Evolutionary conservation across 1,140 invertebrate genomes (phyloP).

Genomic region (Pseudobourletiella spinata): DNA sequence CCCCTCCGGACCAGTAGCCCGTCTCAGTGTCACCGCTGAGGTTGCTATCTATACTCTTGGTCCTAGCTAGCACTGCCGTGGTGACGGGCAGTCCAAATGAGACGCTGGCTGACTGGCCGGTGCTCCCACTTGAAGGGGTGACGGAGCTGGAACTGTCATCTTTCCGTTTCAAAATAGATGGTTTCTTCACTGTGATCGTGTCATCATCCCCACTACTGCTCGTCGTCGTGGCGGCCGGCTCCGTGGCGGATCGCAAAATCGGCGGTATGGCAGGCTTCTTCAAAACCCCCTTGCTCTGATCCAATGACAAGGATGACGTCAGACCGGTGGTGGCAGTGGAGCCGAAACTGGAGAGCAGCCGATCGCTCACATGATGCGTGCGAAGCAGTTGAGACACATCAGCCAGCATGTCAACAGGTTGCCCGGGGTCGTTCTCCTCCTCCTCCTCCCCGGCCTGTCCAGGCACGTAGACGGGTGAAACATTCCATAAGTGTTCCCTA

Average conservation of each 20-base stretch:
- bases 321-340: too few species aligned
- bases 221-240: not conserved
- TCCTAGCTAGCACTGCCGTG: slow-evolving; percentile 11
- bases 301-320: slow-evolving; percentile 9
- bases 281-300: slow-evolving; percentile 1
- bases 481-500: not conserved
- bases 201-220: not conserved
- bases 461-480: too few species aligned
- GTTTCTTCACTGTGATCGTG: slow-evolving; percentile 5
- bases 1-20: slow-evolving; percentile 29
- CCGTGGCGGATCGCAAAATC: slow-evolving; percentile 14
- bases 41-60: slow-evolving; percentile 30
- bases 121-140: not conserved
- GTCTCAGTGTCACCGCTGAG: slow-evolving; percentile 28
- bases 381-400: too few species aligned
- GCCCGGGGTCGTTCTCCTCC: too few species aligned
- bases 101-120: slow-evolving; percentile 7
- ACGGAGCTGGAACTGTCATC: slow-evolving; percentile 5
- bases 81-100: slow-evolving; percentile 23
- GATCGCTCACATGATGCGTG: too few species aligned
- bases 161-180: slow-evolving; percentile 31
- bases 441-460: too few species aligned
- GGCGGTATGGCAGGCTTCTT: slow-evolving; percentile 24
- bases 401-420: too few species aligned
- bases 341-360: too few species aligned